phyloP scores from a whole-genome alignment of 2,113 vertebrate genomes.

The Megaleporinus macrocephalus region DNA sequence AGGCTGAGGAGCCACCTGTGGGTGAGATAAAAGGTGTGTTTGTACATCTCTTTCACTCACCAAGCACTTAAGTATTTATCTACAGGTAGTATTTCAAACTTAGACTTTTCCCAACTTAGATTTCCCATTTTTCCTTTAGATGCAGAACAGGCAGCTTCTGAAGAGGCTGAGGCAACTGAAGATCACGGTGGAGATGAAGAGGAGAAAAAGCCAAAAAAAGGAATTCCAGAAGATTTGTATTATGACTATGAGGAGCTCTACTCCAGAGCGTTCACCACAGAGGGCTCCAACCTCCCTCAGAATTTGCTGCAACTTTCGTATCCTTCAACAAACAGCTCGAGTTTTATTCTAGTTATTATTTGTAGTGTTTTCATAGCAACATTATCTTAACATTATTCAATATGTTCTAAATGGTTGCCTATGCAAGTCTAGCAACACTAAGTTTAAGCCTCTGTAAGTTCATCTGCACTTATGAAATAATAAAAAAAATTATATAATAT shows the following conservation, averaged over 20 bases:
- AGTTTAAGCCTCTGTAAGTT: background rate
- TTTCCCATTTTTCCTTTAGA: background rate
- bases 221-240: constrained; percentile 72
- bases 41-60: background rate
- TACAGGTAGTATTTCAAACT: too few species aligned
- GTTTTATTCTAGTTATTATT: too few species aligned
- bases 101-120: background rate
- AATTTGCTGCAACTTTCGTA: constrained; percentile 87
- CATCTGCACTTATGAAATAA: too few species aligned
- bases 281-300: constrained; percentile 76
- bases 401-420: too few species aligned
- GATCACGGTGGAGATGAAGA: constrained; percentile 8
- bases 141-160: background rate
- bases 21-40: background rate
- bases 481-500: too few species aligned
- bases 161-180: background rate
- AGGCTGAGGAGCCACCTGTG: background rate
- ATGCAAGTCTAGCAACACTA: background rate
- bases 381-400: too few species aligned
- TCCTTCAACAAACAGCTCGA: constrained; percentile 69
- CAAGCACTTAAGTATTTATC: too few species aligned
- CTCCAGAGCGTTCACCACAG: constrained; percentile 79
- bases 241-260: constrained; percentile 80
- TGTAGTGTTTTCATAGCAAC: background rate
- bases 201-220: constrained; percentile 15